Evolutionary conservation across 2,113 vertebrate species (phyloP).

Genomic region (Xiphorhynchus elegans): DNA sequence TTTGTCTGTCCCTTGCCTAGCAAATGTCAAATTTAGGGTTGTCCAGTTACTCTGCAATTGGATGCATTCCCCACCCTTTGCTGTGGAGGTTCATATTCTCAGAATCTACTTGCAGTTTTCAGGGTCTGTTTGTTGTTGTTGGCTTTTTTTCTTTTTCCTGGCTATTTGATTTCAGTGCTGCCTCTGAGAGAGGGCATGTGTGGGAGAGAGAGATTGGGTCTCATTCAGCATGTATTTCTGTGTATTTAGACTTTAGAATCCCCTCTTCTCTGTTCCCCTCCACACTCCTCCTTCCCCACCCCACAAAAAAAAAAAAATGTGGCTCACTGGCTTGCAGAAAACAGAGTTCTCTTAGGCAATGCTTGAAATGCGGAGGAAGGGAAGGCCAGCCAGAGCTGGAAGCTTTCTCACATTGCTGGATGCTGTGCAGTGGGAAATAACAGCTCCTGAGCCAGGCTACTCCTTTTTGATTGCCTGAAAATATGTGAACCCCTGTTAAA

Average conservation of each 20-base stretch:
- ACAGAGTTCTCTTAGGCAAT: not conserved
- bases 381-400: not conserved
- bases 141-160: conserved; percentile 1
- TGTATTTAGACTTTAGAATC: not conserved
- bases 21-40: not conserved
- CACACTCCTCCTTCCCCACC: too few species aligned
- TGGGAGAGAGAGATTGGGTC: not conserved
- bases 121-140: conserved; percentile 36
- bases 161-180: not conserved
- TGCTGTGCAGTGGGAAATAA: not conserved
- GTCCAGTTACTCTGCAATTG: not conserved
- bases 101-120: not conserved
- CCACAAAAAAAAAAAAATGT: not conserved
- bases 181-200: not conserved
- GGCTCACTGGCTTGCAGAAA: not conserved
- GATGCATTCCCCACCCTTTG: not conserved
- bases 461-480: not conserved
- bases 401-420: not conserved
- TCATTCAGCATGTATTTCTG: not conserved
- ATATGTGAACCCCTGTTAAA: not conserved
- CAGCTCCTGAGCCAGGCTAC: not conserved
- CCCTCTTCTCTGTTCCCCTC: not conserved
- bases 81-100: not conserved
- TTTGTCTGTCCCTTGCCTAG: not conserved
- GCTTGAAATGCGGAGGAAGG: not conserved